These are phyloP conservation scores for Oreocharis arfaki DNA, from an alignment of 2,113 vertebrate species.

Conservation along the genomic window DNA sequence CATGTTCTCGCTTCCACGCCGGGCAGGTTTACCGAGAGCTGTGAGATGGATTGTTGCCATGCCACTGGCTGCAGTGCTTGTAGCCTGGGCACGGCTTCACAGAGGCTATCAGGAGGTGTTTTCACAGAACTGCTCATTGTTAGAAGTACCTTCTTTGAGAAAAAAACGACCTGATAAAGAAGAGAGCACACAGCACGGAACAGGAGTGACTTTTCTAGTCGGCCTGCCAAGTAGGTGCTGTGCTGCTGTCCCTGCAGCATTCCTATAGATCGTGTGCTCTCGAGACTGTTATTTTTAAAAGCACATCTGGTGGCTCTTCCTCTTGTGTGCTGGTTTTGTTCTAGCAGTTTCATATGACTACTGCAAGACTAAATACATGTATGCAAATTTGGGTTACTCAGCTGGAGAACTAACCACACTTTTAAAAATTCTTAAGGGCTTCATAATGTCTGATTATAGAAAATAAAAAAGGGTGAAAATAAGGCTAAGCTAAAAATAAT, in stretches of 20 bases:
- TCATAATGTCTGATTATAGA: background rate
- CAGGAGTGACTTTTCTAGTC: background rate
- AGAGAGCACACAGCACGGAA: too few relatives aligned
- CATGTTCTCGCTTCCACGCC: background rate
- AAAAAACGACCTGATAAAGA: background rate
- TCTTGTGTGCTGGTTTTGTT: background rate
- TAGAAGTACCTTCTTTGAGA: background rate
- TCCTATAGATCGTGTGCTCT: background rate
- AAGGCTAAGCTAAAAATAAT: background rate
- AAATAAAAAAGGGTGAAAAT: background rate
- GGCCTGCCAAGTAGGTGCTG: background rate
- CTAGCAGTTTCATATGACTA: background rate
- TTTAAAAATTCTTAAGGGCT: background rate
- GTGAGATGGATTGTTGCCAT: background rate
- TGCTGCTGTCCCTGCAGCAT: background rate
- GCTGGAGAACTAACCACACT: accelerated
- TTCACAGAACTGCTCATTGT: background rate
- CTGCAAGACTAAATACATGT: background rate
- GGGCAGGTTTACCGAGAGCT: background rate
- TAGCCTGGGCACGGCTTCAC: background rate
- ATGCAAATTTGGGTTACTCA: background rate
- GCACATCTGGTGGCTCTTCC: background rate
- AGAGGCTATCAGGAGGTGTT: background rate
- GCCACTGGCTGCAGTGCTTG: background rate
- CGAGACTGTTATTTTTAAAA: background rate